phyloP scores from a whole-genome alignment of 2,797 vertebrate genomes.

The Sylvilagus floridanus region DNA sequence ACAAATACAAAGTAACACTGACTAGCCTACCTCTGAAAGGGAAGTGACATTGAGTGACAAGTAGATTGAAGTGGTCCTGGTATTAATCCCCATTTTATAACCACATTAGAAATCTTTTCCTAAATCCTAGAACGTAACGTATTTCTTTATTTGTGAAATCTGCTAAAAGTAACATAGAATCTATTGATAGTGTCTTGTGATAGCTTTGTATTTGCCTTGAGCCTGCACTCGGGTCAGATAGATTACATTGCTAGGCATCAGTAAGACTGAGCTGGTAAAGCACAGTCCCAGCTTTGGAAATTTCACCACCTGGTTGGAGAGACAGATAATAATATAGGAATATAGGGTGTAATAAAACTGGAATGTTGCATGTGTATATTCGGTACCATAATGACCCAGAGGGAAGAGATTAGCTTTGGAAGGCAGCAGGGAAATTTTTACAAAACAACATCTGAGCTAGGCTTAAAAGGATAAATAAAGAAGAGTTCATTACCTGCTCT shows the following conservation, averaged over 20 bases:
- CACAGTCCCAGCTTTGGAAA: neutral
- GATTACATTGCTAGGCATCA: neutral
- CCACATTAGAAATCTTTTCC: slow-evolving; percentile 22
- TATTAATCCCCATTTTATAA: neutral
- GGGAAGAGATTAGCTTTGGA: neutral
- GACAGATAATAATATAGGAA: neutral
- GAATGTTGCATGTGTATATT: slow-evolving; percentile 9
- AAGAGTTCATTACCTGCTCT: neutral
- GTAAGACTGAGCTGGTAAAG: neutral
- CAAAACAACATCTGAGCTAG: slow-evolving; percentile 9
- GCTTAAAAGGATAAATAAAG: neutral
- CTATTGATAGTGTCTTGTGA: neutral
- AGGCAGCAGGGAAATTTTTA: neutral
- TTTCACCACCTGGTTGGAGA: neutral
- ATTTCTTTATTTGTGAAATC: slow-evolving; percentile 34
- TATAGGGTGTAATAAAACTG: neutral
- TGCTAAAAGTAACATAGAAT: neutral
- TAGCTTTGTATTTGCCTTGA: neutral
- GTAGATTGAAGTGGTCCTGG: neutral
- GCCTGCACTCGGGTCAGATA: neutral
- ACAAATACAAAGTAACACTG: slow-evolving; percentile 2
- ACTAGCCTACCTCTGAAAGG: slow-evolving; percentile 1
- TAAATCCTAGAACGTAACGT: neutral
- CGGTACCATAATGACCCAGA: neutral
- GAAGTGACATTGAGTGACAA: slow-evolving; percentile 14